Evolutionary conservation across 1,140 invertebrate genomes (phyloP).

Genomic region (Agrilus planipennis): DNA sequence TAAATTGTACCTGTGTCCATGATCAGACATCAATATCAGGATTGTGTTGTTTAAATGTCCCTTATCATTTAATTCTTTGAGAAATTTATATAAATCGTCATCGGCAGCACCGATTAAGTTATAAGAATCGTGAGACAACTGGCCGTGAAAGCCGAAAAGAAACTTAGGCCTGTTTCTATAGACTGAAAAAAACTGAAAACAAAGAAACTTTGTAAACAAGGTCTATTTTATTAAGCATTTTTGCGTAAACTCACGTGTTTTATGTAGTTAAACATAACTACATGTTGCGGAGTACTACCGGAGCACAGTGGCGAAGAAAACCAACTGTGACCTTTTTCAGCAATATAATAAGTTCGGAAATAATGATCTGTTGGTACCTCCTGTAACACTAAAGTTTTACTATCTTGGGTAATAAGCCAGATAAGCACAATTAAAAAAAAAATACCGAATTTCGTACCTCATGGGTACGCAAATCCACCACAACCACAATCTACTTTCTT

Average conservation of each 20-base stretch:
- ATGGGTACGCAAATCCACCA: no score
- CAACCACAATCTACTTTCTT: no score
- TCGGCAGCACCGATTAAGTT: constrained; percentile 67
- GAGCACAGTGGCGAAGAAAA: constrained; percentile 57
- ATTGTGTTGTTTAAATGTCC: constrained; percentile 65
- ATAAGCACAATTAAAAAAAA: no score
- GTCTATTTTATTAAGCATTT: not conserved
- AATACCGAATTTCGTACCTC: no score
- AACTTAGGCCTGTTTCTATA: constrained; percentile 64
- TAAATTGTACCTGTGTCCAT: constrained; percentile 59
- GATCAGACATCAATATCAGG: constrained; percentile 78
- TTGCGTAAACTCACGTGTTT: constrained; percentile 46
- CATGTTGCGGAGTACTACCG: constrained; percentile 63
- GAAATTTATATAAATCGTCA: constrained; percentile 54
- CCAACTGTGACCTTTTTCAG: constrained; percentile 39
- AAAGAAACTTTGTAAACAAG: no score
- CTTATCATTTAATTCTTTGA: constrained; percentile 44
- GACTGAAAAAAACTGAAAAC: constrained; percentile 36
- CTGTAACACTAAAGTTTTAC: no score
- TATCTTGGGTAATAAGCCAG: no score
- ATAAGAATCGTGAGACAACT: constrained; percentile 79
- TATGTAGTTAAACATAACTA: constrained; percentile 50
- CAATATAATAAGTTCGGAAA: constrained; percentile 67
- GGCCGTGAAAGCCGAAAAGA: constrained; percentile 75
- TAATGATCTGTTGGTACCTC: constrained; percentile 82